Evolutionary conservation across 2,113 vertebrate genomes (phyloP).

Genomic region (Hucho hucho): DNA sequence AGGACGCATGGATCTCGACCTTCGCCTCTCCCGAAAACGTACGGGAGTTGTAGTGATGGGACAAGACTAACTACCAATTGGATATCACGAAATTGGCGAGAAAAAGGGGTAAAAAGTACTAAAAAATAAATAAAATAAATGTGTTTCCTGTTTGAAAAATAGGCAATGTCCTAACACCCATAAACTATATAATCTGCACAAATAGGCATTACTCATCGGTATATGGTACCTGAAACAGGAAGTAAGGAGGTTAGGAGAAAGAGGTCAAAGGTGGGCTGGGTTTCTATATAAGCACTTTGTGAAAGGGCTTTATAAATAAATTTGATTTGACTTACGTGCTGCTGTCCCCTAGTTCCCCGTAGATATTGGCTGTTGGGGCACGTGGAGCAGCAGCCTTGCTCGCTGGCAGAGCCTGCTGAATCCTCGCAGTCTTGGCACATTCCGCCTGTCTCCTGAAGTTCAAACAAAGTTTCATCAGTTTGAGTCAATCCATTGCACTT

Average conservation of each 20-base stretch:
- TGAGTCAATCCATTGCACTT: not conserved
- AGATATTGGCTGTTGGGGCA: slow-evolving; percentile 83
- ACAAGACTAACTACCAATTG: no score
- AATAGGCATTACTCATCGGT: not conserved
- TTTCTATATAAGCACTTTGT: no score
- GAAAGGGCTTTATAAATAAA: no score
- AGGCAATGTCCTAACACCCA: not conserved
- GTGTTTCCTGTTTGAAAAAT: not conserved
- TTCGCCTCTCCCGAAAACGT: no score
- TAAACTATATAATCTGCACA: no score
- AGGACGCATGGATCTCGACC: no score
- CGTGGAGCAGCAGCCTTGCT: slow-evolving; percentile 73
- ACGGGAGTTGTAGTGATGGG: no score
- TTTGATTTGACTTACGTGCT: slow-evolving; percentile 84
- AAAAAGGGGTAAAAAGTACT: no score
- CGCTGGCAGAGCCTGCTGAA: slow-evolving; percentile 89
- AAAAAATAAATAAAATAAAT: not conserved
- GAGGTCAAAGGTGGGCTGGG: slow-evolving; percentile 21
- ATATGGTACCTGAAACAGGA: not conserved
- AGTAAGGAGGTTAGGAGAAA: not conserved
- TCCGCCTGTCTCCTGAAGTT: slow-evolving; percentile 88
- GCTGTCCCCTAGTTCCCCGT: slow-evolving; percentile 92
- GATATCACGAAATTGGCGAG: no score
- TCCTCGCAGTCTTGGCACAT: slow-evolving; percentile 94
- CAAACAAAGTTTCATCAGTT: slow-evolving; percentile 8